Base-by-base conservation (phyloP, 2,113 vertebrate species). In the Semicossyphus pulcher region DNA sequence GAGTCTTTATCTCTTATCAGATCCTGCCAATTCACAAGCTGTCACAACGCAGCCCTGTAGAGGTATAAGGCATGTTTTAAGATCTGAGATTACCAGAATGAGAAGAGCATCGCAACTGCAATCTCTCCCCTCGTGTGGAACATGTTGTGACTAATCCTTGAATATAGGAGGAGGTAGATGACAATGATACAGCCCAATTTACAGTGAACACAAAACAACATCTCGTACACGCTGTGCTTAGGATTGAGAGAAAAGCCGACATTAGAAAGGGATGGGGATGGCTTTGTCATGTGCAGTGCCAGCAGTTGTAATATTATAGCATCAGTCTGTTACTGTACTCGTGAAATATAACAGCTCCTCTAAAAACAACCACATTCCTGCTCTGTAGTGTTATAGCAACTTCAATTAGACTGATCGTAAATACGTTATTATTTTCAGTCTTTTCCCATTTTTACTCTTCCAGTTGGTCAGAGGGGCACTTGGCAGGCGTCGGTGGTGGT, bases 391-490 rank as follows among this genome's bases (percentile, higher is more conserved):
- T 62, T 85, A 67, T 26, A 49, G 67, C 70, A 52, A 54, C 54
- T 77, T 82, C 47, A 68, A 59, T 68, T 60, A 82, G 72, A 59
- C 66, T 66, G 44, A 83, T 75, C n/a, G 7, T 80, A 73, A 83
- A 80, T 56, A 52, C 66, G 66, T 67, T 2, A 68, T 72, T 51
- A 48, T 81, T 69, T 81, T 44, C 25, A 56, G 66, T 57, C 29
- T 61, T 67, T 44, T 21, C 20, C 23, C 1, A 45, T 20, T 49
- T 75, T 82, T 72, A 45, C 53, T 51, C 18, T 26, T n/a, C 15
- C 15, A 31, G 42, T 67, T 36, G 28, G 61, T 52, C 48, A 36
- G 25, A 34, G 29, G 57, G 56, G 62, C 39, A 10, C 25, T 56
- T 64, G 60, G 77, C 49, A 49, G 20, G 39, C 10, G 1, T 25